These are phyloP conservation scores for Planococcus citri DNA, from an alignment of 1,140 invertebrate species.

Conservation along the genomic window DNA sequence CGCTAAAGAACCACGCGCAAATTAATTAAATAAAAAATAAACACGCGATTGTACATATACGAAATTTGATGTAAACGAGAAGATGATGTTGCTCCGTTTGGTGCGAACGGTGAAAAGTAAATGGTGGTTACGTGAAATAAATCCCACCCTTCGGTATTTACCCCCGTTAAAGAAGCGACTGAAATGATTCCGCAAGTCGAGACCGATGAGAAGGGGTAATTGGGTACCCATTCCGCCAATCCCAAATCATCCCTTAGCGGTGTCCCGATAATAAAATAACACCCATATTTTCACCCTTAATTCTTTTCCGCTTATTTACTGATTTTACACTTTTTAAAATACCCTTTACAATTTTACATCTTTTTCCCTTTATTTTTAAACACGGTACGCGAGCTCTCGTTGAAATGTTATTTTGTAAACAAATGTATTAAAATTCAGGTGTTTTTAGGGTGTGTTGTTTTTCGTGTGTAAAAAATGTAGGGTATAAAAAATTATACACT, in stretches of 20 bases:
- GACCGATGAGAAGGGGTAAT: conserved; percentile 17
- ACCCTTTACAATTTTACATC: not conserved
- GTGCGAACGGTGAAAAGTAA: conserved; percentile 5
- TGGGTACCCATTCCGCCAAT: conserved; percentile 17
- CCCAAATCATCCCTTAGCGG: conserved; percentile 17
- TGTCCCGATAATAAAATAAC: conserved; percentile 19
- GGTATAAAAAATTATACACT: too few relatives aligned
- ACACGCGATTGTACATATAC: not conserved
- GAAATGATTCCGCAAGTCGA: conserved; percentile 8
- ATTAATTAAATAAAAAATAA: conserved; percentile 9
- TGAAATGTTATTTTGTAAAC: too few relatives aligned
- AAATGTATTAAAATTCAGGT: too few relatives aligned
- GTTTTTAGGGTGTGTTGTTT: too few relatives aligned
- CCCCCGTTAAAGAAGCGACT: conserved; percentile 12
- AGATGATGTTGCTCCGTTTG: conserved; percentile 10
- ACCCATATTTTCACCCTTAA: conserved; percentile 18
- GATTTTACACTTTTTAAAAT: conserved; percentile 15
- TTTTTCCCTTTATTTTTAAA: not conserved
- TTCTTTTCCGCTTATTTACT: conserved; percentile 20
- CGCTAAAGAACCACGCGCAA: not conserved
- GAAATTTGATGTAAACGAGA: not conserved
- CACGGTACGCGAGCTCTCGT: too few relatives aligned
- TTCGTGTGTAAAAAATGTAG: too few relatives aligned
- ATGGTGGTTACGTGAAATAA: conserved; percentile 15
- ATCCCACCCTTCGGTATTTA: conserved; percentile 14